Percentiles rank a stretch among this genome's conserved stretches.
Evolutionary conservation across 1,140 invertebrate genomes (phyloP).

Genomic region (Anastrepha ludens): DNA sequence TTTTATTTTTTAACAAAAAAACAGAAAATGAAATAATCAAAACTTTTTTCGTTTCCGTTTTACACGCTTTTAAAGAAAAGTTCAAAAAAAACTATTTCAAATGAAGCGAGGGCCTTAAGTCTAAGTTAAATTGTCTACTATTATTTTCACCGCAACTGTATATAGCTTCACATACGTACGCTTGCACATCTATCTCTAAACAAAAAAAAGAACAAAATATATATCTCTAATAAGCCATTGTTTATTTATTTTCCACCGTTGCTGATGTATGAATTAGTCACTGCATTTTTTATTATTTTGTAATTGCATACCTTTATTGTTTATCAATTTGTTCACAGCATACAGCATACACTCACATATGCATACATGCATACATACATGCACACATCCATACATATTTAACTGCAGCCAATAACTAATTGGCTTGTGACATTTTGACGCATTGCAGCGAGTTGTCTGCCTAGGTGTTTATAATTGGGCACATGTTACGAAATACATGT

Average conservation of each 20-base stretch:
- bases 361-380: not conserved
- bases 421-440: not conserved
- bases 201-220: no score
- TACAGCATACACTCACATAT: not conserved
- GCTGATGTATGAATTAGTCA: not conserved
- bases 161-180: no score
- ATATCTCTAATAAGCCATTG: not conserved
- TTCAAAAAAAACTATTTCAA: no score
- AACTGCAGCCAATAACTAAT: not conserved
- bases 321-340: not conserved
- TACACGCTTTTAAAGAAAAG: no score
- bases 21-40: no score
- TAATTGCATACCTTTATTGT: no score
- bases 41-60: no score
- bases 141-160: no score
- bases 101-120: no score
- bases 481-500: not conserved
- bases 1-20: no score
- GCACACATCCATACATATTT: not conserved
- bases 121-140: no score
- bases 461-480: constrained; percentile 1
- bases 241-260: constrained; percentile 2
- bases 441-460: not conserved
- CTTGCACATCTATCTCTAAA: no score
- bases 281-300: not conserved